A percentile compares a stretch with the other conserved stretches of the same genome.
phyloP scores from a whole-genome alignment of 2,888 invertebrate species.

The Hofmannophila pseudospretella region DNA sequence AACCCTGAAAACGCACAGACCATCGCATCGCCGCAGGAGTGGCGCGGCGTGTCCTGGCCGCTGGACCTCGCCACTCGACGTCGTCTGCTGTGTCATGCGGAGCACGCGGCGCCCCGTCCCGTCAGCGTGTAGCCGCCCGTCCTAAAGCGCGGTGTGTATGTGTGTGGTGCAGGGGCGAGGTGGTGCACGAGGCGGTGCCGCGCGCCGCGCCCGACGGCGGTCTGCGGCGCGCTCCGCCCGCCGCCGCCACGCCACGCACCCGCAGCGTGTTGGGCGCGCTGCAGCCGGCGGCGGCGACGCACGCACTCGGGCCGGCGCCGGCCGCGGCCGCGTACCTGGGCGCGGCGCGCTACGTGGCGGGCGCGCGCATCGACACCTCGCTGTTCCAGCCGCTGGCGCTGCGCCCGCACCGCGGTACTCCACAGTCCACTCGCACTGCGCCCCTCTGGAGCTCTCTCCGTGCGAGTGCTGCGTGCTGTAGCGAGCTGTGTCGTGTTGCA shows the following conservation, averaged over 20 bases:
- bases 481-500: constrained; percentile 21
- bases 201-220: constrained; percentile 20
- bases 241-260: constrained; percentile 18
- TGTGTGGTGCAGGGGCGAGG: constrained; percentile 43
- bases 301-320: constrained; percentile 12
- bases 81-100: not conserved
- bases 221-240: constrained; percentile 22
- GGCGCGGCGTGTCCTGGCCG: no score
- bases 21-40: no score
- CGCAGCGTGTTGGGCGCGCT: constrained; percentile 25
- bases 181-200: constrained; percentile 38
- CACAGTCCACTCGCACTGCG: not conserved
- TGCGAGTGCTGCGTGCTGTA: not conserved
- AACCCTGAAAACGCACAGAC: no score
- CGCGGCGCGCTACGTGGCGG: constrained; percentile 88
- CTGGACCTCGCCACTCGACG: no score
- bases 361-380: constrained; percentile 72
- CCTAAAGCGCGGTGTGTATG: no score
- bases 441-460: not conserved
- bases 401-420: constrained; percentile 48
- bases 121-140: no score
- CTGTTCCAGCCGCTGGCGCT: constrained; percentile 61
- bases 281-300: constrained; percentile 15
- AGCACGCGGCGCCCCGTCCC: not conserved
- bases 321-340: constrained; percentile 89